Conservation (phyloP, 2,797 vertebrate species). For the Diglossa cyanea region DNA sequence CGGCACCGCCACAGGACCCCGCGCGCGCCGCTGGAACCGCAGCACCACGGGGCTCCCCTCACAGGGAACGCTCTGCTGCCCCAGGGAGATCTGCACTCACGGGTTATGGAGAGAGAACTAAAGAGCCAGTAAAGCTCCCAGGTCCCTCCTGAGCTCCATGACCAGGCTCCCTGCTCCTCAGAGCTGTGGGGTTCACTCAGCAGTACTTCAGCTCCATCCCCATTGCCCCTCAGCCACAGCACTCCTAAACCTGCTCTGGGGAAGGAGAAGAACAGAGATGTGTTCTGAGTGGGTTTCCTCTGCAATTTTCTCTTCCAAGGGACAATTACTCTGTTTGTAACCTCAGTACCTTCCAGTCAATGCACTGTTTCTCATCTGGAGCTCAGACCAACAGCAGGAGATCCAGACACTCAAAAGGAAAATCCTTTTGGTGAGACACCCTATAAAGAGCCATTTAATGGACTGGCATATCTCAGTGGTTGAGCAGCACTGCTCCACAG, state of each 20-base stretch:
- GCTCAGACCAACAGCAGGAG: background rate
- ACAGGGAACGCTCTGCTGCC: fast-evolving
- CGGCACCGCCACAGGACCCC: fast-evolving
- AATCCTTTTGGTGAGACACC: background rate
- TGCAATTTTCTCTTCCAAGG: background rate
- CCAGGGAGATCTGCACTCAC: fast-evolving
- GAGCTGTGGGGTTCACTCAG: background rate
- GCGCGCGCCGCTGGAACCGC: fast-evolving
- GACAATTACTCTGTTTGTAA: background rate
- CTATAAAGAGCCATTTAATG: background rate
- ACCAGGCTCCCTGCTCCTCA: background rate
- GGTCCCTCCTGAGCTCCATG: background rate
- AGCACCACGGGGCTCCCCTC: fast-evolving
- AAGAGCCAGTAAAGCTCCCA: background rate
- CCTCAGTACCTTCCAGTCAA: background rate
- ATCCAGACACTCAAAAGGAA: background rate
- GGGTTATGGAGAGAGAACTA: fast-evolving
- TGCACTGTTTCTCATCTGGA: background rate
- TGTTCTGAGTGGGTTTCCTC: background rate
- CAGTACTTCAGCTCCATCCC: background rate
- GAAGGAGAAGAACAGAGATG: background rate
- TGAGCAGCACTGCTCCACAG: background rate
- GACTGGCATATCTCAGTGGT: background rate
- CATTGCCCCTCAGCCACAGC: background rate
- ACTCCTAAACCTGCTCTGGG: background rate